Evolutionary conservation across 1,140 invertebrate species (phyloP).

Genomic region (Hermetia illucens): DNA sequence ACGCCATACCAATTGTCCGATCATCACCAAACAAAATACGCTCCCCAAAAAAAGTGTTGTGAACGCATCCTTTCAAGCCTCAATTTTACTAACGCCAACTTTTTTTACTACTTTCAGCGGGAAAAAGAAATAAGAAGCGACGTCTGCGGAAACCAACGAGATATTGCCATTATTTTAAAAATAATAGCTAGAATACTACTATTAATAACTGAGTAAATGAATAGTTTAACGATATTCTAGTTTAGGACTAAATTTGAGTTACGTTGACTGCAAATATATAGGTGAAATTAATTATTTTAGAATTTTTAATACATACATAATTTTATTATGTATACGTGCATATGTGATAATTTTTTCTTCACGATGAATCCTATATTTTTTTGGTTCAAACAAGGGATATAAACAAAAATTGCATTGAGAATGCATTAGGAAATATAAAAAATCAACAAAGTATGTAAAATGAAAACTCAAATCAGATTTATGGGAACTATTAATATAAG

Average conservation of each 20-base stretch:
- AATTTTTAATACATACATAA: too few species aligned
- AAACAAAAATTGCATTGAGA: neutral
- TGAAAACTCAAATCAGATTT: too few species aligned
- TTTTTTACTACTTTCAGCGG: neutral
- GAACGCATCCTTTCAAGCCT: too few species aligned
- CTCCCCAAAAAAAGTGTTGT: too few species aligned
- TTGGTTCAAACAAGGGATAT: too few species aligned
- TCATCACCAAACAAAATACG: too few species aligned
- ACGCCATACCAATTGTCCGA: too few species aligned
- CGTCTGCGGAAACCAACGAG: neutral
- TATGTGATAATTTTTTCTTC: constrained; percentile 1
- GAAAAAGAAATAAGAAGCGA: neutral
- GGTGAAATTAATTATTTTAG: neutral
- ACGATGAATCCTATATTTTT: constrained; percentile 30
- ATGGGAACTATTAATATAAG: too few species aligned
- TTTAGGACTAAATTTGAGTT: too few species aligned
- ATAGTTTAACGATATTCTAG: neutral
- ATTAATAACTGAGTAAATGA: neutral
- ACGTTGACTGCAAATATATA: neutral
- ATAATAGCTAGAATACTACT: constrained; percentile 1
- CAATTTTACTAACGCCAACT: too few species aligned
- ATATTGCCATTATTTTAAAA: constrained; percentile 3
- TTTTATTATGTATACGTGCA: neutral
- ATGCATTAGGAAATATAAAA: too few species aligned
- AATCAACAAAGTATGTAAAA: too few species aligned